phyloP scores from a whole-genome alignment of 2,113 vertebrate genomes.

The Vombatus ursinus region DNA sequence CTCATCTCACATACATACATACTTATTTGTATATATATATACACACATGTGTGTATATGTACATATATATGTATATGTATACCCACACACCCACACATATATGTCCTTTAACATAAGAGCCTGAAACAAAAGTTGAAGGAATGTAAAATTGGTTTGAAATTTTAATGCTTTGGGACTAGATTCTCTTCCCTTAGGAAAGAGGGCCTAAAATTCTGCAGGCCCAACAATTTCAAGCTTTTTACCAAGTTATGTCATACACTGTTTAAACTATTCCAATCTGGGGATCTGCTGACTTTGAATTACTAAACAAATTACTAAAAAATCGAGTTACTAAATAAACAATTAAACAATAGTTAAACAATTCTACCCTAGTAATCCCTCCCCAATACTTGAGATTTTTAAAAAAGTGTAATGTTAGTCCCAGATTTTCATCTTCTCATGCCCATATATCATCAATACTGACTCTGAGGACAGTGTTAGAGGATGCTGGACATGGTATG shows the following conservation, averaged over 20 bases:
- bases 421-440: slow-evolving; percentile 52
- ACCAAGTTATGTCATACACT: background rate
- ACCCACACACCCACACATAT: no score
- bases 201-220: background rate
- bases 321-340: background rate
- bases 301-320: slow-evolving; percentile 15
- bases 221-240: background rate
- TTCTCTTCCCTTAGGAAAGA: background rate
- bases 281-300: background rate
- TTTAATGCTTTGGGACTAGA: background rate
- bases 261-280: background rate
- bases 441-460: slow-evolving; percentile 4
- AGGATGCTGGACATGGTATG: background rate
- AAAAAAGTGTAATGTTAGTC: slow-evolving; percentile 25
- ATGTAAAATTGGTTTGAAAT: background rate
- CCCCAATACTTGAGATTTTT: background rate
- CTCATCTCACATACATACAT: background rate
- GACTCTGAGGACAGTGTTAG: background rate
- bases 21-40: no score
- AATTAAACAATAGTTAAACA: background rate
- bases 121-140: background rate
- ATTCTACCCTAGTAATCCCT: background rate
- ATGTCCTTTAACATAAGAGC: background rate
- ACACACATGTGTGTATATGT: no score
- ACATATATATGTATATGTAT: no score